A percentile compares a stretch with the other conserved stretches of the same genome.
phyloP scores from a whole-genome alignment of 2,113 vertebrate species.

The Aphyosemion australe region DNA sequence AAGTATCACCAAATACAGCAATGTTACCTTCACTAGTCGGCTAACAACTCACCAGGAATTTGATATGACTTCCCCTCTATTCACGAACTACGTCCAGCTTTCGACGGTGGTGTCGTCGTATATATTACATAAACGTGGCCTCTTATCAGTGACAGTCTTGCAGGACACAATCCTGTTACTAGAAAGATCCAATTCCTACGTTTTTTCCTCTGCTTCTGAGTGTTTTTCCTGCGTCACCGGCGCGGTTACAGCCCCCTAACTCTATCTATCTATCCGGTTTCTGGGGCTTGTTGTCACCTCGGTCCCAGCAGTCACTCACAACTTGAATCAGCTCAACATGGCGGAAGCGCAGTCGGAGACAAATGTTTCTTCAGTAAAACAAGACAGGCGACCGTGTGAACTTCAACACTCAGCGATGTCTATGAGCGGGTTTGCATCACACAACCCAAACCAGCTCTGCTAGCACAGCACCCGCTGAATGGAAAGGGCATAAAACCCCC shows the following conservation, averaged over 20 bases:
- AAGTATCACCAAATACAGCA: constrained; percentile 32
- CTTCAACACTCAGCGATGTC: constrained; percentile 38
- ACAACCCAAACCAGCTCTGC: constrained; percentile 39
- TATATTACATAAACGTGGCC: constrained; percentile 74
- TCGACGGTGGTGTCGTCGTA: constrained; percentile 65
- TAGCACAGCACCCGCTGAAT: constrained; percentile 63
- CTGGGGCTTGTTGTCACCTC: constrained; percentile 79
- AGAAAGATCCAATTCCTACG: constrained; percentile 68
- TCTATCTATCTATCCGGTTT: constrained; percentile 68
- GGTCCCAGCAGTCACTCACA: constrained; percentile 77
- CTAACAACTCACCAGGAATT: constrained; percentile 82
- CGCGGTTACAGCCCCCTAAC: constrained; percentile 77
- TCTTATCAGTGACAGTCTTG: constrained; percentile 57
- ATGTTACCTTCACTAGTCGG: constrained; percentile 57
- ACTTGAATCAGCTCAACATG: constrained; percentile 81
- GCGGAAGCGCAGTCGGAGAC: constrained; percentile 74
- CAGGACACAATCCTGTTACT: constrained; percentile 54
- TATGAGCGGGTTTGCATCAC: constrained; percentile 32
- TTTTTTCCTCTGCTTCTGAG: constrained; percentile 77
- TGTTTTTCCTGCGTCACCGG: constrained; percentile 92
- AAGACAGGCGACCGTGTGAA: constrained; percentile 36
- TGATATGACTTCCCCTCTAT: constrained; percentile 80
- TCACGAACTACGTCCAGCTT: constrained; percentile 75
- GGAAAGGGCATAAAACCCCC: constrained; percentile 55
- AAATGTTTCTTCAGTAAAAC: constrained; percentile 55